Evolutionary conservation across 2,888 invertebrate species (phyloP).

Genomic region (Eristalis arbustorum): DNA sequence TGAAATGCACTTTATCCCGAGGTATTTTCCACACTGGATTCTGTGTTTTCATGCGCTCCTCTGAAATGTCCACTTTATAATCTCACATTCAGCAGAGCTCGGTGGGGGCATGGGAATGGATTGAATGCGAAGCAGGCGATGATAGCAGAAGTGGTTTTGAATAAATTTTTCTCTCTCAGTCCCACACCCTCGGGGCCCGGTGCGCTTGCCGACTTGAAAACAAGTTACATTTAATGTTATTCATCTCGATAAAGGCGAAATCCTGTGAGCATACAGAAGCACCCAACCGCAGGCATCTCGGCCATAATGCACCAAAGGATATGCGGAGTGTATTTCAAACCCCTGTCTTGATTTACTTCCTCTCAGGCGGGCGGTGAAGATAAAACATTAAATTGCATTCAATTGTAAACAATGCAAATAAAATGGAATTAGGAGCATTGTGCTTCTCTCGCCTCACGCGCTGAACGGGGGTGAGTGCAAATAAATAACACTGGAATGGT

Average conservation of each 20-base stretch:
- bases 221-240: constrained; percentile 39
- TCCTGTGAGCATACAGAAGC: neutral
- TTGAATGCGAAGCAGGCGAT: neutral
- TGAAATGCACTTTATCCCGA: neutral
- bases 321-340: neutral
- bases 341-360: neutral
- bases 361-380: constrained; percentile 5
- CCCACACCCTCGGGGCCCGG: too few species aligned
- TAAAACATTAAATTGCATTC: constrained; percentile 65
- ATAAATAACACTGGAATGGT: constrained; percentile 46
- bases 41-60: neutral
- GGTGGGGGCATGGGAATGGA: too few species aligned
- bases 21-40: neutral
- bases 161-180: constrained; percentile 40
- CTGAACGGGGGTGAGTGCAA: constrained; percentile 14
- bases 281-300: neutral
- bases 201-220: neutral
- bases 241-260: constrained; percentile 34
- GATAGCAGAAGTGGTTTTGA: constrained; percentile 26
- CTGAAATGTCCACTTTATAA: neutral
- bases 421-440: constrained; percentile 53
- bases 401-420: constrained; percentile 55
- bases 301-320: constrained; percentile 1
- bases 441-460: constrained; percentile 9
- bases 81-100: neutral